These are phyloP conservation scores for Zaprionus inermis DNA, from an alignment of 1,140 invertebrate genomes.

Conservation along the genomic window DNA sequence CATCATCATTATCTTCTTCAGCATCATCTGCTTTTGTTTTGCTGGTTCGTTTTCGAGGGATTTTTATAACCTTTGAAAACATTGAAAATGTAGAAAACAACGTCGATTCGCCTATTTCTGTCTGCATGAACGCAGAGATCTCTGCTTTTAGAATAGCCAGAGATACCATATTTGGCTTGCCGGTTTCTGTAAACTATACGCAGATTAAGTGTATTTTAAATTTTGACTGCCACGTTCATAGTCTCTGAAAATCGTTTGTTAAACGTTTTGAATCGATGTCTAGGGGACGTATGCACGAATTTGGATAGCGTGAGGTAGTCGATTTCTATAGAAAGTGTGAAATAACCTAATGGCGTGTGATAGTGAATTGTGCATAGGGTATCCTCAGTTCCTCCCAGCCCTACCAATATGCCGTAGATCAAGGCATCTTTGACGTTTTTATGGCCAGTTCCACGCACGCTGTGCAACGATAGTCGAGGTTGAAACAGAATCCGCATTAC, in stretches of 20 bases:
- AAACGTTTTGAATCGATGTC: too few relatives aligned
- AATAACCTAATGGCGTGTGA: too few relatives aligned
- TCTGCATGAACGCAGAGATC: not conserved
- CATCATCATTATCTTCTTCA: slow-evolving; percentile 38
- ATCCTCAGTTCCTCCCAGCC: not conserved
- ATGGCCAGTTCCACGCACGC: slow-evolving; percentile 24
- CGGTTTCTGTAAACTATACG: not conserved
- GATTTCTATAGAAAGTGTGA: too few relatives aligned
- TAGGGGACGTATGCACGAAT: too few relatives aligned
- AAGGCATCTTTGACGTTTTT: slow-evolving; percentile 21
- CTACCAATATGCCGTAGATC: not conserved
- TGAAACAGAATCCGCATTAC: slow-evolving; percentile 21
- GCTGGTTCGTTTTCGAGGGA: slow-evolving; percentile 52
- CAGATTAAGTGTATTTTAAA: not conserved
- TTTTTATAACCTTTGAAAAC: slow-evolving; percentile 4
- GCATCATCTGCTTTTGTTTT: slow-evolving; percentile 18
- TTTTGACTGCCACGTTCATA: not conserved
- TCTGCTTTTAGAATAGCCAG: not conserved
- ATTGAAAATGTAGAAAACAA: not conserved
- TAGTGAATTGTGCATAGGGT: too few relatives aligned
- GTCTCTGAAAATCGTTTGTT: not conserved
- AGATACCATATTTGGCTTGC: not conserved
- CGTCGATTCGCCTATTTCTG: not conserved
- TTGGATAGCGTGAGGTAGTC: too few relatives aligned
- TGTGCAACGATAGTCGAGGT: not conserved